Evolutionary conservation across 2,113 vertebrate genomes (phyloP), one percentile per base, ranked within the genome.

Genomic region (Oryzias curvinotus): DNA sequence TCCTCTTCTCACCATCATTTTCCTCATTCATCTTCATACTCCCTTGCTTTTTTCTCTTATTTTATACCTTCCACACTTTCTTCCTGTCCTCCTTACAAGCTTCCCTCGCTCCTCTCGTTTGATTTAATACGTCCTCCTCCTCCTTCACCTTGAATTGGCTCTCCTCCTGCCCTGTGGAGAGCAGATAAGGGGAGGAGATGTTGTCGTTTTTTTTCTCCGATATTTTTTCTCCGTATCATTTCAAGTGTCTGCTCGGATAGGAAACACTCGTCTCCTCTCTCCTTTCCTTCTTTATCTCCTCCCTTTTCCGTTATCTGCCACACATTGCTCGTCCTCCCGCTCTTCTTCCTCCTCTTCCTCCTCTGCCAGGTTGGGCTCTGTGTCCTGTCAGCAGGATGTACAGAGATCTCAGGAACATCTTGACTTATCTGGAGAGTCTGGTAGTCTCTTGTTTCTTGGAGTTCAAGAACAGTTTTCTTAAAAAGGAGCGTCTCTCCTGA

Each of bases 141-240:
- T 71, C 75, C 62, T 83, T 91, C 90, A 89, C 90, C 90, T 91
- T 90, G 85, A 90, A 65, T 75, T 75, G 44, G 68, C 77, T 80
- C 68, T 67, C 50, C 23, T 18, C 72, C 68, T 71, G 73, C 77
- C 85, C 83, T 90, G 88, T 81, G 80, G 75, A 62, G 74, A 66
- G 65, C 68, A 89, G 90, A 91, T 91, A 91, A 90, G 84, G 71
- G 57, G 64, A 43, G 62, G 44, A 71, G 72, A 74, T 76, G 67
- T 50, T 80, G 83, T 75, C 75, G 50, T 83, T 71, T 36, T 73
- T 76, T 59, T 28, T 26, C 49, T 47, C 15, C 6, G 0, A 42
- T 52, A n/a, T 75, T 83, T 76, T 83, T 80, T 68, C 74, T 55
- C 63, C 28, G 18, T 73, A 68, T 81, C 67, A 57, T 76, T 73